Base-by-base conservation (phyloP, 1,140 invertebrate species). In the Cyclina sinensis region DNA sequence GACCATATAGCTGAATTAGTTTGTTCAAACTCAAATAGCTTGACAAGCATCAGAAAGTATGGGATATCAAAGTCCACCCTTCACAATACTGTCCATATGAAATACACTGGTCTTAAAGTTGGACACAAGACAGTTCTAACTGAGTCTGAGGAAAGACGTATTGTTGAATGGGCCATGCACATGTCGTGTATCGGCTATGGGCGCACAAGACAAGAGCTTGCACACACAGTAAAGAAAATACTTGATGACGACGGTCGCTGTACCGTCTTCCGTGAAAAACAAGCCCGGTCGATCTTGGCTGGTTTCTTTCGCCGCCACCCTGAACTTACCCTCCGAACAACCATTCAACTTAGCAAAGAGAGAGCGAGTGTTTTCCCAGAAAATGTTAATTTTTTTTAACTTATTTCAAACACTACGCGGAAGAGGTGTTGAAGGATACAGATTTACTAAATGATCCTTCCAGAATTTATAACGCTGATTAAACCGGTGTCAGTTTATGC, bases 231-330 rank as follows among this genome's bases (percentile, higher is more conserved):
- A 2, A 80, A 89, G 46, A 88, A 51, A 14, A 86, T 89, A 14
- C 35, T 89, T 54, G 48, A 91, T 43, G 35, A 54, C 4, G 79
- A 84, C 76, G 74, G 82, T 37, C 27, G 86, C n/a, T 59, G 21
- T 1, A 89, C 24, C 11, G 81, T 81, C 7, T 85, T 78, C 43
- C 59, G 46, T 12, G 62, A 85, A 21, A 32, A 46, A 30, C 89
- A 95, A 89, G 95, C 95, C 16, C 91, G 93, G 89, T 94, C 96
- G 87, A 96, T 96, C 96, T 94, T 96, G 88, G 51, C 86, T 7
- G 81, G 76, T 21, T 96, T 96, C 92, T 93, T 96, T 90, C 94
- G 94, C 90, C 89, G 95, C 91, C 94, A 96, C 84, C 93, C 93
- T n/a, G 82, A 91, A 90, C 86, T 96, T 27, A 95, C 95, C 35